Evolutionary conservation across 1,140 invertebrate species (phyloP).

Genomic region (Anastatus disparis): DNA sequence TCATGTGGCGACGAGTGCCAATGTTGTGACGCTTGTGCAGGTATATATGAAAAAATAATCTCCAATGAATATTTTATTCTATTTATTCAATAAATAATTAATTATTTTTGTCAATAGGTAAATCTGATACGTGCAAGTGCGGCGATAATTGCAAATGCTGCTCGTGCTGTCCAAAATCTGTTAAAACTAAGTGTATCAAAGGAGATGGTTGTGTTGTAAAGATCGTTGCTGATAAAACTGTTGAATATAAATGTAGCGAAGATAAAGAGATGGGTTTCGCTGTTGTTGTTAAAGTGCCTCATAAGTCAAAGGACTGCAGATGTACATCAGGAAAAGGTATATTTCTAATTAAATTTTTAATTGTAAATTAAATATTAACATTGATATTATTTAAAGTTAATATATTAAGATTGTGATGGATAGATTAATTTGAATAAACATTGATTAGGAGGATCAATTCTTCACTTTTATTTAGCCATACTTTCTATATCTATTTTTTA

Average conservation of each 20-base stretch:
- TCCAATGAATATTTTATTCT: neutral
- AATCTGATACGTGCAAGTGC: neutral
- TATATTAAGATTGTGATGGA: no score
- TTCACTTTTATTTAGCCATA: no score
- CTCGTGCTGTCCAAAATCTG: neutral
- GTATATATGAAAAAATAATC: neutral
- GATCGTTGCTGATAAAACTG: neutral
- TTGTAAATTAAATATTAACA: no score
- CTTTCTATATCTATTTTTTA: no score
- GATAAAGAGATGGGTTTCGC: no score
- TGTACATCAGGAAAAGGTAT: neutral
- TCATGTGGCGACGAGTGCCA: neutral
- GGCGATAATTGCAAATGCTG: constrained; percentile 3
- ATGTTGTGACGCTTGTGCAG: neutral
- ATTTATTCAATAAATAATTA: neutral
- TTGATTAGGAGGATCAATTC: no score
- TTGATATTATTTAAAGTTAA: no score
- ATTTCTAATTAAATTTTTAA: no score
- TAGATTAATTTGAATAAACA: neutral
- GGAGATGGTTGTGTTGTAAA: neutral
- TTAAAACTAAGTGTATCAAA: no score
- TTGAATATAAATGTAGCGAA: neutral
- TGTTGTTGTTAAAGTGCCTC: constrained; percentile 6
- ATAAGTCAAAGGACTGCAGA: neutral
- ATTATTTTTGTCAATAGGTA: constrained; percentile 1